Base-by-base conservation (phyloP, 2,113 vertebrate genomes). In the Hucho hucho region DNA sequence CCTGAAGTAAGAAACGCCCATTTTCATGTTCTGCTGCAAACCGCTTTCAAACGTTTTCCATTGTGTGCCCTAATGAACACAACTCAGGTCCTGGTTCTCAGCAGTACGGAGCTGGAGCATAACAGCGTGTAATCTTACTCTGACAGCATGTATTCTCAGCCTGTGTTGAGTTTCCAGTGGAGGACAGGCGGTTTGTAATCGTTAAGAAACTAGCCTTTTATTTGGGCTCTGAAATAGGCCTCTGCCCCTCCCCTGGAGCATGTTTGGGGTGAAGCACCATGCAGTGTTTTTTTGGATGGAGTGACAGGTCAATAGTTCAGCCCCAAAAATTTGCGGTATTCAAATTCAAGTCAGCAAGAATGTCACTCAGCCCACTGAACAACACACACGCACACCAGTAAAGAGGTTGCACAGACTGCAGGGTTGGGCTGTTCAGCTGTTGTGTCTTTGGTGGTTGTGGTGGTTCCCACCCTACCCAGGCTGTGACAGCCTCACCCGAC, bases 241-340 rank as follows among this genome's bases (percentile, higher is more conserved):
- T 2, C 6, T 18, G 5, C 64, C n/a, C 24, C 14, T 65, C 64
- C 1, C 59, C 75, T 74, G 74, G 64, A 61, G 69, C 37, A 46
- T 76, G 76, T 79, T 72, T 81, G 80, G 68, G 79, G 9, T 43
- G 59, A 76, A 85, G 65, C 26, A 18, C 77, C 6, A 64, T 79
- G 84, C 80, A 78, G 79, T 25, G 69, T 80, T 84, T 87, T 89
- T 70, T 75, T 89, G 84, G 84, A 84, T 75, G 37, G 76, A 73
- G 81, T 72, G 77, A 76, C 24, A 71, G 88, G 88, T 90, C 86
- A 87, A 87, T 88, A 86, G 90, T 91, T 89, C 86, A 93, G 84
- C 87, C 74, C 74, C 85, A 83, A 85, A 92, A 88, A 89, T 83
- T 91, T 87, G 88, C 59, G 80, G 87, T 87, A 85, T 86, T 89